Conservation (phyloP, 2,113 vertebrate species). For the Anseranas semipalmata region DNA sequence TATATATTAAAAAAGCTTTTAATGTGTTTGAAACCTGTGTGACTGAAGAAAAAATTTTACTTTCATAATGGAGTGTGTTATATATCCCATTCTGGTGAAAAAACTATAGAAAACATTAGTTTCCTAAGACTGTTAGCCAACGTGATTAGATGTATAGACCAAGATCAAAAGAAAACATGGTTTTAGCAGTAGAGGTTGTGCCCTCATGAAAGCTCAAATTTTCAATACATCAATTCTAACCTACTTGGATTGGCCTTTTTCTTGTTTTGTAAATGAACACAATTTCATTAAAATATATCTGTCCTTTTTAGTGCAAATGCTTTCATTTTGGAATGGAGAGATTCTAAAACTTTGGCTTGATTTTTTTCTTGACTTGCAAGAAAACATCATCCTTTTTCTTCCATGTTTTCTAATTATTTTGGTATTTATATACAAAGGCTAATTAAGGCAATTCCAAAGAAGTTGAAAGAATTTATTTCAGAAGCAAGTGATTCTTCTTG, state of each 20-base stretch:
- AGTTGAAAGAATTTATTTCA: neutral
- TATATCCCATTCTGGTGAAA: neutral
- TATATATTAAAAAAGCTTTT: neutral
- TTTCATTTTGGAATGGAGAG: neutral
- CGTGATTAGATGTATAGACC: neutral
- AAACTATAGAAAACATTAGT: neutral
- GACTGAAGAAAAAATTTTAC: neutral
- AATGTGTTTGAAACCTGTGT: neutral
- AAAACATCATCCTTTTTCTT: neutral
- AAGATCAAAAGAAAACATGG: neutral
- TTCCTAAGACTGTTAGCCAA: neutral
- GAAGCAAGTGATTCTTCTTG: neutral
- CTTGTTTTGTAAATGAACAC: neutral
- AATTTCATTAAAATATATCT: neutral
- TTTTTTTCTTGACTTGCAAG: neutral
- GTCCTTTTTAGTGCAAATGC: neutral
- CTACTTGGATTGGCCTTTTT: neutral
- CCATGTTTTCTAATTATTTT: neutral
- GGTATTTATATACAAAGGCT: neutral
- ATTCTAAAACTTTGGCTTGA: neutral
- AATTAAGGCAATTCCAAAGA: neutral
- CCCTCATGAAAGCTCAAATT: neutral
- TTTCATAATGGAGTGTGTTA: neutral
- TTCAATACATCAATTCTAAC: neutral
- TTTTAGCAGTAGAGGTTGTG: neutral